Conservation (phyloP, 2,888 invertebrate species). For the Eristalinus sepulchralis region DNA sequence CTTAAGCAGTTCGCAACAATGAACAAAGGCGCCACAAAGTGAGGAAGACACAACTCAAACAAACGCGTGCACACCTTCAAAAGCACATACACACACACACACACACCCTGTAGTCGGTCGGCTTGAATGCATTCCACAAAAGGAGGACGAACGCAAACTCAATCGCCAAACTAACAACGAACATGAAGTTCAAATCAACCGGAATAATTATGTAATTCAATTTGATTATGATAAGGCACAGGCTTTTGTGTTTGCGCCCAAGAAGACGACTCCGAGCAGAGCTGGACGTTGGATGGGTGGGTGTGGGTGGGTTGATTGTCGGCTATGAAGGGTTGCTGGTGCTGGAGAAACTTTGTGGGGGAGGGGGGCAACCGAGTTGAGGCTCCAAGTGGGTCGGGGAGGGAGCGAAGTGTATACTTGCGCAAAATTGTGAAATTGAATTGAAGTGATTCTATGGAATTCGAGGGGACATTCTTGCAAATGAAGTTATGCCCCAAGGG, state of each 20-base stretch:
- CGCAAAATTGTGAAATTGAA: conserved; percentile 18
- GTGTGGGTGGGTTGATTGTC: neutral
- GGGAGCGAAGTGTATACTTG: neutral
- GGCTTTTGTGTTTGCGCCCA: conserved; percentile 36
- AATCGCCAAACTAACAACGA: conserved; percentile 62
- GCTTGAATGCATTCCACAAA: conserved; percentile 33
- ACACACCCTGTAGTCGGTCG: neutral
- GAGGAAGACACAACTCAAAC: neutral
- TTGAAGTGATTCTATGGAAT: conserved; percentile 7
- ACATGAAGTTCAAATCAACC: conserved; percentile 68
- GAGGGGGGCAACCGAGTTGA: conserved; percentile 3
- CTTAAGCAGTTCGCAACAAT: conserved; percentile 62
- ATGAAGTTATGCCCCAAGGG: neutral
- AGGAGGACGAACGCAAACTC: conserved; percentile 51
- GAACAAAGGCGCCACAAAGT: conserved; percentile 35
- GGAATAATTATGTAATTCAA: conserved; percentile 71
- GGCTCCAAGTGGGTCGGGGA: neutral
- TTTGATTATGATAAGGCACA: conserved; percentile 67
- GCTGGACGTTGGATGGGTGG: neutral
- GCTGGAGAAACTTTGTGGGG: neutral
- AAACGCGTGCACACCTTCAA: neutral
- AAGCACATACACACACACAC: neutral
- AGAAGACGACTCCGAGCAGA: neutral
- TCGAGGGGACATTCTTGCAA: neutral
- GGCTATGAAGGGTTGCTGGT: conserved; percentile 12